Evolutionary conservation across 2,113 vertebrate genomes (phyloP), one percentile per base, ranked within the genome.

Genomic region (Perognathus longimembris): DNA sequence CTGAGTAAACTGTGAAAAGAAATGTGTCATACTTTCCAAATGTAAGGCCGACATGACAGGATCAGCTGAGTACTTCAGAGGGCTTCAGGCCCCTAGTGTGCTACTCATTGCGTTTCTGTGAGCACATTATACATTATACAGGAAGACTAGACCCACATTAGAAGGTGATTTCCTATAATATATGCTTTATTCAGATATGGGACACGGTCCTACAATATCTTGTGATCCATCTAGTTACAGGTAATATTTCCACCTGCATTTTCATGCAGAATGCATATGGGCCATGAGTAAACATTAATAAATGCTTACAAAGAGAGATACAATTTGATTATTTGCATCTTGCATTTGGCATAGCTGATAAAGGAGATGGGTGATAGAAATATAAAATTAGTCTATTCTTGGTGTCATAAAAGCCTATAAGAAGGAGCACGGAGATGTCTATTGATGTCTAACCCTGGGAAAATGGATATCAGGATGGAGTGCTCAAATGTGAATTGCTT

Each of bases 391-490:
- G 30, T 77, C 79, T 76, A 6, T 83, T 38, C 36, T 93, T 86
- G 40, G 40, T 73, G 21, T 18, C 50, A 34, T 87, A 57, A 84
- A 93, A 88, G 15, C 70, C 61, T 84, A 6, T 70, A 64, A 77
- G 38, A 80, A 94, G 64, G 32, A 95, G 63, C 30, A 50, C 6
- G 30, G 32, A 88, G 42, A 21, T 42, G 21, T 76, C 73, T 87
- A 30, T 69, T 94, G 63, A 85, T 63, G 50, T 81, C 24, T 45
- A 12, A 79, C 84, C 10, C 20, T 38, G 24, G 76, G 80, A 74
- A 80, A 94, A 42, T 15, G 5, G 20, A 75, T 73, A 94, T 86
- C 67, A 82, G 77, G 80, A 61, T 77, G 76, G 57, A 95, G 63
- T 64, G 71, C n/a, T 66, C 2, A 2, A 76, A 74, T 28, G 64